Base-by-base conservation (phyloP, 2,797 vertebrate genomes). In the Parotocinclus haroldoi region DNA sequence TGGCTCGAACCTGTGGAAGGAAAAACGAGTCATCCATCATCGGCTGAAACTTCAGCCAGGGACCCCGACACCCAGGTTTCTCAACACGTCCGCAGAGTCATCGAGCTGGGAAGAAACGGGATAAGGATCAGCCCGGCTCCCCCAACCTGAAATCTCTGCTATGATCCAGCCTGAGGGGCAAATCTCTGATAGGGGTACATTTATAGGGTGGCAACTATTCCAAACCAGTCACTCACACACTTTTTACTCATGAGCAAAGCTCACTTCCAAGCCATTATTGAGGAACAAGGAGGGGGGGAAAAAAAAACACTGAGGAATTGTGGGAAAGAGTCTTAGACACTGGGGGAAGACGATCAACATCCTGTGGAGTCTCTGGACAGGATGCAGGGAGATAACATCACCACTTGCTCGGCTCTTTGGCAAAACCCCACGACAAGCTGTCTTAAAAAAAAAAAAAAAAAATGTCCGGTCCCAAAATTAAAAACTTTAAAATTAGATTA, bases 191-290 rank as follows among this genome's bases (percentile, higher is more conserved):
- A 66, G 55, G 65, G 66, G 63, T n/a, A 18, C 37, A 51, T 63
- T 57, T 79, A 89, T 83, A 89, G 83, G 85, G 82, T 76, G 68
- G 72, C 78, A 79, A 85, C 86, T 90, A 87, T n/a, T 89, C 65
- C 71, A 10, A 74, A 74, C 46, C 58, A 55, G 80, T 69, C 76
- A 83, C 82, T 49, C 82, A 83, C 86, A 83, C 57, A 73, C n/a
- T n/a, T n/a, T n/a, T 71, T 77, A 77, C 68, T 57, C n/a, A 12
- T 19, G 40, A 69, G 50, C 68, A 46, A n/a, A 10, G 37, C 46
- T 60, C 61, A 60, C 71, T 65, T 68, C 70, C 58, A 50, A 74
- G 57, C 66, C 54, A 60, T 63, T 68, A 66, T 67, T 36, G 45
- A 70, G 50, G 56, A 38, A 71, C 16, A 17, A 56, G 63, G 18